Conservation (phyloP, 2,888 invertebrate species). For the Nomada ruficornis region DNA sequence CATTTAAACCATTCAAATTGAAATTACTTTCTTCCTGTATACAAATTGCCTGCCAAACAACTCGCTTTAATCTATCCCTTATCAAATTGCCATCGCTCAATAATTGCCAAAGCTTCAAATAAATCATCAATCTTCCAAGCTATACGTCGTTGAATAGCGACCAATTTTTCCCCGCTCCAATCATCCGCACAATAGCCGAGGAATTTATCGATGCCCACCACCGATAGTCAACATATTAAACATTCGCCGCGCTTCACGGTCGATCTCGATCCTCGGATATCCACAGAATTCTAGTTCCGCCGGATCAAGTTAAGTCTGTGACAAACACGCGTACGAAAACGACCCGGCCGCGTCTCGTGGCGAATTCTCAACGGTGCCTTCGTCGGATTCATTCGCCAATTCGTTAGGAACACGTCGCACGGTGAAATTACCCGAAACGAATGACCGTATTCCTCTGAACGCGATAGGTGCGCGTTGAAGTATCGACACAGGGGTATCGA, state of each 20-base stretch:
- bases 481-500: not conserved
- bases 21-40: too few species aligned
- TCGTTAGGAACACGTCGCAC: conserved; percentile 47
- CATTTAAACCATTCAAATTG: too few species aligned
- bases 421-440: conserved; percentile 51
- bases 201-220: conserved; percentile 28
- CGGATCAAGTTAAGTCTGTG: not conserved
- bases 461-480: not conserved
- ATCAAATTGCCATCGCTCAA: not conserved
- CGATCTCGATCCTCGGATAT: not conserved
- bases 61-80: too few species aligned
- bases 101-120: not conserved
- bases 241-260: conserved; percentile 43
- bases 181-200: conserved; percentile 11
- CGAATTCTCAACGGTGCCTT: conserved; percentile 40
- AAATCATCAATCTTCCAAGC: not conserved
- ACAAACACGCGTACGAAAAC: conserved; percentile 1
- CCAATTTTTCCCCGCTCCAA: conserved; percentile 12
- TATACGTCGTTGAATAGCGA: not conserved
- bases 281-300: not conserved
- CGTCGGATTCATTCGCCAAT: conserved; percentile 25
- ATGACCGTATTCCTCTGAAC: conserved; percentile 9
- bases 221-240: conserved; percentile 21
- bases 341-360: conserved; percentile 17
- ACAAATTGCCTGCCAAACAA: too few species aligned